Evolutionary conservation across 2,888 invertebrate species (phyloP).

Genomic region (Nemoura dubitans): DNA sequence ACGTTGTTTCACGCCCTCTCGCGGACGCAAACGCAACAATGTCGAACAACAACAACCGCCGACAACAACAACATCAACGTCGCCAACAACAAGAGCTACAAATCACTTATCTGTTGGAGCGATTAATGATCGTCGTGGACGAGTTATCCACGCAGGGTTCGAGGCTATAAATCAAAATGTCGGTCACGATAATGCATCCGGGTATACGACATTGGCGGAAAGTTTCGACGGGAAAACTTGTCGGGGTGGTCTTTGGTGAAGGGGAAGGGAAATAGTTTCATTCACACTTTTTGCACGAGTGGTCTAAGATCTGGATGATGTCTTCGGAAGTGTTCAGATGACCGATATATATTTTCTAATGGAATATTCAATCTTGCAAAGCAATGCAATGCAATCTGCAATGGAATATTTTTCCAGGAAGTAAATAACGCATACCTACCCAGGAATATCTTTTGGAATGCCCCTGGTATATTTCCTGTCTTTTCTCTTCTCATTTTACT

Average conservation of each 20-base stretch:
- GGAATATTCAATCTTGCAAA: no score
- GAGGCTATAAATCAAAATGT: not conserved
- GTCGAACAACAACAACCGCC: not conserved
- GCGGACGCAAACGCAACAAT: slow-evolving; percentile 19
- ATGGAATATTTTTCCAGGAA: no score
- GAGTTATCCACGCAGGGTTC: not conserved
- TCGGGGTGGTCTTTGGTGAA: not conserved
- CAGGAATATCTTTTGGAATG: no score
- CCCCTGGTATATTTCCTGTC: no score
- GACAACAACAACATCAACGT: not conserved
- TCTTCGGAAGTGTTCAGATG: no score
- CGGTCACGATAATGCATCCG: not conserved
- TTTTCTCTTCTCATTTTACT: no score
- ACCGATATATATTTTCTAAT: no score
- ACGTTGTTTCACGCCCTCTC: slow-evolving; percentile 26
- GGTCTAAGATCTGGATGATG: no score
- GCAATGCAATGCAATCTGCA: no score
- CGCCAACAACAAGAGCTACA: not conserved
- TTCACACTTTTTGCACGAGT: not conserved
- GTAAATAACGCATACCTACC: no score
- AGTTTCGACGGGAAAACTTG: not conserved
- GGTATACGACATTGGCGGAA: not conserved
- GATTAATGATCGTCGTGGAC: not conserved
- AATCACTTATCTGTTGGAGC: not conserved
- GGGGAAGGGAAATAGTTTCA: not conserved